Evolutionary conservation across 2,797 vertebrate genomes (phyloP).

Genomic region (Gadopsis bispinosus): DNA sequence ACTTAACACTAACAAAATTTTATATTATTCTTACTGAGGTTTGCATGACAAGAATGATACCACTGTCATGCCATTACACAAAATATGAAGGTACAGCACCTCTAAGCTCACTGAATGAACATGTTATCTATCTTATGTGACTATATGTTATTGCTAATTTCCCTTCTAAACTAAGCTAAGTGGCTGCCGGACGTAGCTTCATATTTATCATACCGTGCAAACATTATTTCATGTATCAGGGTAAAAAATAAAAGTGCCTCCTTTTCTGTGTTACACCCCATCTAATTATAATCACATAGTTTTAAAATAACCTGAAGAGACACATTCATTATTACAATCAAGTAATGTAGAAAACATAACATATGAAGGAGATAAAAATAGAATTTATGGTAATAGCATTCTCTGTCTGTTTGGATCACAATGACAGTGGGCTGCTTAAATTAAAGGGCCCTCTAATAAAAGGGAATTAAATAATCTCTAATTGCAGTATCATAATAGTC

Average conservation of each 20-base stretch:
- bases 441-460: slow-evolving; percentile 70
- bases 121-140: not conserved
- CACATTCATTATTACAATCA: slow-evolving; percentile 40
- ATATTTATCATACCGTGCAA: not conserved
- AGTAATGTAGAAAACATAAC: slow-evolving; percentile 21
- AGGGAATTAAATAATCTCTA: slow-evolving; percentile 74
- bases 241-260: not conserved
- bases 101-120: too few species aligned
- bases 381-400: slow-evolving; percentile 56
- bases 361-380: slow-evolving; percentile 38
- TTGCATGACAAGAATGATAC: not conserved
- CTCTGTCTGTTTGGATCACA: slow-evolving; percentile 64
- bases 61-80: not conserved
- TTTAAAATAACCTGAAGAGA: slow-evolving; percentile 27
- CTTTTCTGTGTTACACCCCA: slow-evolving; percentile 5
- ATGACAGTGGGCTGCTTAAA: slow-evolving; percentile 68
- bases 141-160: not conserved
- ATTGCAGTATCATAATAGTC: slow-evolving; percentile 72
- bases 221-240: not conserved
- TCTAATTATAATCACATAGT: slow-evolving; percentile 18
- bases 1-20: not conserved
- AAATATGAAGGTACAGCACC: not conserved
- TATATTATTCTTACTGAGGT: not conserved
- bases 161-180: not conserved
- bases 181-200: not conserved